Percentiles rank a stretch among this genome's conserved stretches.
Evolutionary conservation across 2,888 invertebrate species (phyloP).

Genomic region (Philopedon plagiatum): DNA sequence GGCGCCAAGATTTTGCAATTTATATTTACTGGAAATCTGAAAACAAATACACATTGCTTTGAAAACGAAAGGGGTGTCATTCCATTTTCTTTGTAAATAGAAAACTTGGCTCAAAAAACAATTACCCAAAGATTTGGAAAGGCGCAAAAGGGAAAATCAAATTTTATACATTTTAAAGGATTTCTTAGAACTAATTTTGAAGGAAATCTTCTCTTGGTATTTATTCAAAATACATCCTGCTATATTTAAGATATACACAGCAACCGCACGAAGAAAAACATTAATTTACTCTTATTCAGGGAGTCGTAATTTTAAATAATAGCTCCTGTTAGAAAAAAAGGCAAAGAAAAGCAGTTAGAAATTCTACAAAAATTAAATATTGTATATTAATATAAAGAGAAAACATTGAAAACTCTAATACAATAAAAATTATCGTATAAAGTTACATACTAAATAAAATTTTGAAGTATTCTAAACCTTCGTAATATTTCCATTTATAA

Average conservation of each 20-base stretch:
- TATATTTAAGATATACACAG: neutral
- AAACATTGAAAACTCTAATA: too few relatives aligned
- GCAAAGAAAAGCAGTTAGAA: too few relatives aligned
- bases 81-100: constrained; percentile 20
- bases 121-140: constrained; percentile 13
- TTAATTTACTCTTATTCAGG: too few relatives aligned
- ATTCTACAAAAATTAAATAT: too few relatives aligned
- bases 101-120: constrained; percentile 14
- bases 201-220: constrained; percentile 12
- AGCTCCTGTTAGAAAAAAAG: too few relatives aligned
- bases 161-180: constrained; percentile 21
- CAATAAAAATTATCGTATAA: too few relatives aligned
- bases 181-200: neutral
- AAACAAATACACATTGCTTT: constrained; percentile 49
- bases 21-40: constrained; percentile 59
- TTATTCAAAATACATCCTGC: constrained; percentile 14
- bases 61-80: constrained; percentile 12
- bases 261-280: neutral
- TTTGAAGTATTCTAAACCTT: neutral
- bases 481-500: neutral
- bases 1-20: constrained; percentile 55
- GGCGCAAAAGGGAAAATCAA: constrained; percentile 21
- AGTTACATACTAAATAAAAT: too few relatives aligned
- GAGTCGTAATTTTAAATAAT: neutral
- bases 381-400: too few relatives aligned